Base-by-base conservation (phyloP, 2,797 vertebrate species). In the Acipenser oxyrinchus region DNA sequence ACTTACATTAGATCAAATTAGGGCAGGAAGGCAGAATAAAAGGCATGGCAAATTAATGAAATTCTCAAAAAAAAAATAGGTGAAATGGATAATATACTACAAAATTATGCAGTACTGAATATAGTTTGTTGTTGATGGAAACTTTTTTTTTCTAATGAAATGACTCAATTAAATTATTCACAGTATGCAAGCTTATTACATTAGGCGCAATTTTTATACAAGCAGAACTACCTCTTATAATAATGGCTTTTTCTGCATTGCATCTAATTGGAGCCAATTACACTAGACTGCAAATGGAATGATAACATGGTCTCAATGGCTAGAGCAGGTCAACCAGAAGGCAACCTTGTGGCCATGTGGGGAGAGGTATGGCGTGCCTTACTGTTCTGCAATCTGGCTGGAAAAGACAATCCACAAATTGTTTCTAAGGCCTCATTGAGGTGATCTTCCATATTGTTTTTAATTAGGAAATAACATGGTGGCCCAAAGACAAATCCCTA, bases 181-280 rank as follows among this genome's bases (percentile, higher is more conserved):
- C 51, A 57, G 10, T 52, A 11, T 51, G 52, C 23, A 48, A 48
- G 64, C 57, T 10, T n/a, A 51, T 57, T 11, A 55, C 64, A 65
- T 48, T 48, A 51, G 2, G 9, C 48, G 9, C 64, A 37, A 57
- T 57, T 48, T 51, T 53, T 12, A 65, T 11, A 52, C 52, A 48
- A 63, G 37, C 5, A 37, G 37, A 13, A 37, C 48, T n/a, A 65
- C 64, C 52, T 65, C 52, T 12, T 37, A 37, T 52, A 55, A 48
- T 53, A 51, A 65, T 23, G 37, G 23, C 11, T 13, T 23, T 53
- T 58, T 58, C 37, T 12, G 55, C 55, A 58, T 58, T 58, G 52
- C 12, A 48, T 48, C n/a, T n/a, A 65, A 57, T 18, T 65, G 52
- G 23, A 65, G 52, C 57, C 64, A 48, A 51, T 57, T 65, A 13